phyloP scores from a whole-genome alignment of 2,113 vertebrate genomes.

The Sebastes fasciatus region DNA sequence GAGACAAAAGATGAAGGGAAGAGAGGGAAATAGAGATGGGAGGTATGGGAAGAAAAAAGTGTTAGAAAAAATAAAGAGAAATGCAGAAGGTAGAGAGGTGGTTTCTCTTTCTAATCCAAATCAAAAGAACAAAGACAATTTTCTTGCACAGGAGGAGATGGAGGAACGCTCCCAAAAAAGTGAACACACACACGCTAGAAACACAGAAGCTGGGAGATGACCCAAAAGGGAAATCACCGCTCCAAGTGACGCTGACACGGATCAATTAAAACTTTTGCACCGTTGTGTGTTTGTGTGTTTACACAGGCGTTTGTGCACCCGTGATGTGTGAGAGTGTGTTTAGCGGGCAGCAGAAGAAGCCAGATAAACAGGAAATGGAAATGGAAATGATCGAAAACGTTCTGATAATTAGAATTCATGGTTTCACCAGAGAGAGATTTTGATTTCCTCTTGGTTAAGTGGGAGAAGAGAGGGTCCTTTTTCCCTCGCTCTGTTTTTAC shows the following conservation, averaged over 20 bases:
- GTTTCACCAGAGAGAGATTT: slow-evolving; percentile 30
- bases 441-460: slow-evolving; percentile 51
- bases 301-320: neutral
- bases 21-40: slow-evolving; percentile 1
- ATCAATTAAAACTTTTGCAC: slow-evolving; percentile 47
- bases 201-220: slow-evolving; percentile 32
- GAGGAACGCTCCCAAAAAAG: neutral
- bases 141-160: slow-evolving; percentile 1
- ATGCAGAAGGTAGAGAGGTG: neutral
- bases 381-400: slow-evolving; percentile 29
- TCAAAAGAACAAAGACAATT: slow-evolving; percentile 37
- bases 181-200: slow-evolving; percentile 13
- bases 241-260: slow-evolving; percentile 36
- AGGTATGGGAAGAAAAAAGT: neutral
- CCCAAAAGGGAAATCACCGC: slow-evolving; percentile 54
- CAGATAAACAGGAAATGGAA: slow-evolving; percentile 51
- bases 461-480: slow-evolving; percentile 16
- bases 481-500: slow-evolving; percentile 4
- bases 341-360: slow-evolving; percentile 17
- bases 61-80: neutral
- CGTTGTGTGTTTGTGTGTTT: slow-evolving; percentile 19
- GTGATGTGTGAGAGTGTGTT: slow-evolving; percentile 13
- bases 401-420: slow-evolving; percentile 32
- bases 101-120: slow-evolving; percentile 32
- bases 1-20: neutral